Conservation (phyloP, 2,888 invertebrate species). For the Periphyllus acericola region DNA sequence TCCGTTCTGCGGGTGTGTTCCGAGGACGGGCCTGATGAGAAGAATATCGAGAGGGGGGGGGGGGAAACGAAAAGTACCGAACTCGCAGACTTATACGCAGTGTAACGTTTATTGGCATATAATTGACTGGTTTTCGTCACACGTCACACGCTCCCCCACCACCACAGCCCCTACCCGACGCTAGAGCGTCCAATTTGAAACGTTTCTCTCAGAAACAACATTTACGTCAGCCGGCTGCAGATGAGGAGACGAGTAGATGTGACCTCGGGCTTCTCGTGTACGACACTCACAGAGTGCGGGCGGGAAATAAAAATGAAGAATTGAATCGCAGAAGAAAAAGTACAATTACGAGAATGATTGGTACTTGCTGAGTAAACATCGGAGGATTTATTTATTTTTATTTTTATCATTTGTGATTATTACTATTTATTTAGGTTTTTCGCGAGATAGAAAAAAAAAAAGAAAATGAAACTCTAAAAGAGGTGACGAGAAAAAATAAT, state of each 20-base stretch:
- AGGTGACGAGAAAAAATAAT: not conserved
- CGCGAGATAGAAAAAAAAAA: not conserved
- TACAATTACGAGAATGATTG: not conserved
- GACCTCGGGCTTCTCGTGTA: not conserved
- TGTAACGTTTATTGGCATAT: not conserved
- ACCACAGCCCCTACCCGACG: no score
- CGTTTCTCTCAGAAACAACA: not conserved
- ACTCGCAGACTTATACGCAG: no score
- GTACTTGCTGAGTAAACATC: slow-evolving; percentile 7
- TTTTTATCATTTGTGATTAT: not conserved
- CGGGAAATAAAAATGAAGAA: not conserved
- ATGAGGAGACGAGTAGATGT: not conserved
- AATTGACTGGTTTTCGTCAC: slow-evolving; percentile 28
- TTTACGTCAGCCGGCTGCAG: not conserved
- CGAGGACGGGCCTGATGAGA: not conserved
- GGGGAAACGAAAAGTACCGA: not conserved
- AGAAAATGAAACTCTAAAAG: not conserved
- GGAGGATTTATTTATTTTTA: not conserved
- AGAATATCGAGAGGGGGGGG: not conserved
- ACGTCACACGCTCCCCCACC: not conserved
- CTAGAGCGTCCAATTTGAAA: not conserved
- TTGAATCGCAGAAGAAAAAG: not conserved
- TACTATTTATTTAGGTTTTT: not conserved
- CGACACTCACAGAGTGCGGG: not conserved
- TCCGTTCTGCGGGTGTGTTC: not conserved